A percentile compares a stretch with the other conserved stretches of the same genome.
These are phyloP conservation scores for Hylaea fasciaria DNA, from an alignment of 2,888 invertebrate genomes.

Conservation along the genomic window DNA sequence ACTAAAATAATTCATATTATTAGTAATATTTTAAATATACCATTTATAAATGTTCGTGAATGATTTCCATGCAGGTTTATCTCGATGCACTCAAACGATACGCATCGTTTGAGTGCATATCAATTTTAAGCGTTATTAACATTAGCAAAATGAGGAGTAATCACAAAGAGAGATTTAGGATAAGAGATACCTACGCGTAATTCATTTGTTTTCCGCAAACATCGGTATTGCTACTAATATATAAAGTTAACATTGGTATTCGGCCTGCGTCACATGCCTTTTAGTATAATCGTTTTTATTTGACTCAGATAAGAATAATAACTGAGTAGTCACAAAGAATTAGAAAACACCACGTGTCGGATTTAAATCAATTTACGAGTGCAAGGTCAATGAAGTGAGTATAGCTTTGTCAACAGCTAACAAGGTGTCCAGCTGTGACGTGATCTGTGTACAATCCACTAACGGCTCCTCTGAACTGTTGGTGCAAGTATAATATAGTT, in stretches of 20 bases:
- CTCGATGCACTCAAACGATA: too few species aligned
- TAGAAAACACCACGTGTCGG: constrained; percentile 27
- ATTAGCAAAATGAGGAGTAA: too few species aligned
- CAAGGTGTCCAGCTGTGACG: constrained; percentile 49
- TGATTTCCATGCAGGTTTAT: too few species aligned
- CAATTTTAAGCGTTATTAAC: too few species aligned
- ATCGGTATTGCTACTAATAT: constrained; percentile 26
- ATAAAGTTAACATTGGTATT: constrained; percentile 20
- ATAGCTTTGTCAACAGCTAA: constrained; percentile 52
- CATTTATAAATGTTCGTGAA: too few species aligned
- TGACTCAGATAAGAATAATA: too few species aligned
- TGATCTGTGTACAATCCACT: constrained; percentile 48
- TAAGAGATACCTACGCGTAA: constrained; percentile 21
- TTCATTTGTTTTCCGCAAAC: constrained; percentile 33
- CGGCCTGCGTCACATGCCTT: background rate
- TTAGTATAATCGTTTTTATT: background rate
- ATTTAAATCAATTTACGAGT: constrained; percentile 48
- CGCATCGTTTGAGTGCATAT: too few species aligned
- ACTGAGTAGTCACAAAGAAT: background rate
- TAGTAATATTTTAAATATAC: too few species aligned
- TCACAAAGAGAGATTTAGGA: background rate
- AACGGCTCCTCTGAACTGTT: constrained; percentile 31
- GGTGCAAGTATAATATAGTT: constrained; percentile 9
- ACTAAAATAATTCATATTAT: too few species aligned
- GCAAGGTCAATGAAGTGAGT: constrained; percentile 49